These are phyloP conservation scores for Temnothorax nylanderi DNA, from an alignment of 1,140 invertebrate genomes.

Conservation along the genomic window DNA sequence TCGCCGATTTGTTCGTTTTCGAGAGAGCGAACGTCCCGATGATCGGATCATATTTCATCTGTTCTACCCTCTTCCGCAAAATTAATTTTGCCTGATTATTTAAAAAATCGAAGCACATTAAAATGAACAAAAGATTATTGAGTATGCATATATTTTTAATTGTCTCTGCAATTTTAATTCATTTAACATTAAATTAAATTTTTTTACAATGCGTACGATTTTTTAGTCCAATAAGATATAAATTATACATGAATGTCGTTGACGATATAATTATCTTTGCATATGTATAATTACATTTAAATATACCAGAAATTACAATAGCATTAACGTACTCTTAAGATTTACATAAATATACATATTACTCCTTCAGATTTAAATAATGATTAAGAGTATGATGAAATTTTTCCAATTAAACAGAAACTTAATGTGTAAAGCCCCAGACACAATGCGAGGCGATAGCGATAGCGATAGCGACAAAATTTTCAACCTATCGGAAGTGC, in stretches of 20 bases:
- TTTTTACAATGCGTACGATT: background rate
- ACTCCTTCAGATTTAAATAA: slow-evolving; percentile 3
- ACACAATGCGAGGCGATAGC: no score
- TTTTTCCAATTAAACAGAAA: background rate
- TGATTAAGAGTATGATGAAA: background rate
- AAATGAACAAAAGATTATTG: slow-evolving; percentile 35
- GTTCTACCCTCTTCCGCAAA: background rate
- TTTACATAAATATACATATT: background rate
- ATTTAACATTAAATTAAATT: slow-evolving; percentile 8
- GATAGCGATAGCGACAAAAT: no score
- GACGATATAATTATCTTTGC: background rate
- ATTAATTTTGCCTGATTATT: slow-evolving; percentile 30
- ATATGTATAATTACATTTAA: background rate
- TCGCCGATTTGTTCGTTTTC: slow-evolving; percentile 29
- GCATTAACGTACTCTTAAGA: background rate
- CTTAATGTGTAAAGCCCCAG: background rate
- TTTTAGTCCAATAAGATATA: background rate
- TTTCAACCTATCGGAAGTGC: no score
- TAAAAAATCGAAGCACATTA: slow-evolving; percentile 25
- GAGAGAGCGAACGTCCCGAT: background rate
- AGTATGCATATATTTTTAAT: slow-evolving; percentile 32
- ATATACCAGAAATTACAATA: background rate
- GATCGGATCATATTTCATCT: slow-evolving; percentile 53
- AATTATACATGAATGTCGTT: slow-evolving; percentile 4
- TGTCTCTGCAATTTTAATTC: slow-evolving; percentile 6